phyloP scores from a whole-genome alignment of 2,797 vertebrate genomes.

The Lepidocolaptes lacrymiger region DNA sequence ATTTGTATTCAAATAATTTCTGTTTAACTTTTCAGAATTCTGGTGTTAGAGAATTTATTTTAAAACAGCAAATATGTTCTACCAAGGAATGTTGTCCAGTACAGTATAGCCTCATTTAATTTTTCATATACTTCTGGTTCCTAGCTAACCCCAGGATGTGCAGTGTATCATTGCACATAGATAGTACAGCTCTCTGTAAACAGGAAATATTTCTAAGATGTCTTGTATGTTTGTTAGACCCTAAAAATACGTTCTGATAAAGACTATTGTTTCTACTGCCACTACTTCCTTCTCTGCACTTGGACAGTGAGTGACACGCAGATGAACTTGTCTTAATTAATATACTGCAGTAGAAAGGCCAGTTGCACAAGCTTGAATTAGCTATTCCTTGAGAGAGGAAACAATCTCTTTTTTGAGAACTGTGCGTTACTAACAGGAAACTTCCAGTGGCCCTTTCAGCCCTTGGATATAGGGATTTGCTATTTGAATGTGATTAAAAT shows the following conservation, averaged over 20 bases:
- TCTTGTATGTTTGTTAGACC: conserved; percentile 67
- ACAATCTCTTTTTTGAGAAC: neutral
- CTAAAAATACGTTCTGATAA: conserved; percentile 81
- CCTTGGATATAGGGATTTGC: neutral
- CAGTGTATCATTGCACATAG: conserved; percentile 50
- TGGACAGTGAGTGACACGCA: conserved; percentile 51
- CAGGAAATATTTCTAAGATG: conserved; percentile 82
- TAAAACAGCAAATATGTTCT: neutral
- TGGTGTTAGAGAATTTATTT: neutral
- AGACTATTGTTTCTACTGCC: conserved; percentile 78
- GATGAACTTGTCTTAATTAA: conserved; percentile 76
- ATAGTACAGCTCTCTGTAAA: conserved; percentile 73
- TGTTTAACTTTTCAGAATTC: neutral
- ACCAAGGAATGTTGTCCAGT: neutral
- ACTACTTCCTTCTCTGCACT: conserved; percentile 59
- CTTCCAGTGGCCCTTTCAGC: neutral
- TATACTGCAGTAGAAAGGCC: conserved; percentile 63
- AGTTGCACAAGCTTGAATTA: conserved; percentile 26
- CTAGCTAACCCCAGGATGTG: conserved; percentile 57
- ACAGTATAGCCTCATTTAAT: neutral
- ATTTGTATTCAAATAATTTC: neutral
- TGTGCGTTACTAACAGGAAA: neutral
- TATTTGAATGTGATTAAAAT: neutral
- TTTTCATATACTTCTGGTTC: conserved; percentile 18
- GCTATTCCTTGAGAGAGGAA: conserved; percentile 64